Evolutionary conservation across 2,888 invertebrate genomes (phyloP).

Genomic region (Nomada fabriciana): DNA sequence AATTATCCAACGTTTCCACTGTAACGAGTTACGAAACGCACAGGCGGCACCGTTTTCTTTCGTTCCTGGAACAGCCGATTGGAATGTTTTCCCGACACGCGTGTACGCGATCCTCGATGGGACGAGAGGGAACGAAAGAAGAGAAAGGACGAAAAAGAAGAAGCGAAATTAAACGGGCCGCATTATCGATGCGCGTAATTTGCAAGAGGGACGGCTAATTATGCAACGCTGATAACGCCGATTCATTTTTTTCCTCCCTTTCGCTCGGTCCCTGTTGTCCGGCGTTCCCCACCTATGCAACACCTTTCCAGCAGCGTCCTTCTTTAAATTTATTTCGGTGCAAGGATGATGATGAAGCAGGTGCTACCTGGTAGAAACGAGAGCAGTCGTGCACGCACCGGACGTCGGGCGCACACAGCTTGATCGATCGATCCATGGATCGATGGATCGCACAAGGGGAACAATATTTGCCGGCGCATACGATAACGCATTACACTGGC

Average conservation of each 20-base stretch:
- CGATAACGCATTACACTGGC: conserved; percentile 55
- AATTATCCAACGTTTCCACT: no score
- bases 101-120: background rate
- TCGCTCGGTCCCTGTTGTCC: background rate
- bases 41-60: conserved; percentile 22
- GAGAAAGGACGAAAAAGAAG: background rate
- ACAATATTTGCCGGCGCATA: conserved; percentile 63
- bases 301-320: background rate
- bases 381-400: conserved; percentile 57
- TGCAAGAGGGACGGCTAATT: conserved; percentile 59
- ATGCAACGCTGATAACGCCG: conserved; percentile 60
- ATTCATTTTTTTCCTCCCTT: conserved; percentile 48
- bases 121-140: background rate
- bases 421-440: conserved; percentile 70
- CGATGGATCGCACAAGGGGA: conserved; percentile 64
- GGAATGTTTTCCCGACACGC: conserved; percentile 9
- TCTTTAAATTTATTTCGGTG: conserved; percentile 2
- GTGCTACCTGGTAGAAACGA: conserved; percentile 63
- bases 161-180: conserved; percentile 25
- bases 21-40: conserved; percentile 2
- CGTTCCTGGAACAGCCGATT: conserved; percentile 19
- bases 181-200: conserved; percentile 66
- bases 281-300: background rate
- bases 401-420: conserved; percentile 55
- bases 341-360: conserved; percentile 62